These are phyloP conservation scores for Pimephales promelas DNA, from an alignment of 2,113 vertebrate species.

Conservation along the genomic window DNA sequence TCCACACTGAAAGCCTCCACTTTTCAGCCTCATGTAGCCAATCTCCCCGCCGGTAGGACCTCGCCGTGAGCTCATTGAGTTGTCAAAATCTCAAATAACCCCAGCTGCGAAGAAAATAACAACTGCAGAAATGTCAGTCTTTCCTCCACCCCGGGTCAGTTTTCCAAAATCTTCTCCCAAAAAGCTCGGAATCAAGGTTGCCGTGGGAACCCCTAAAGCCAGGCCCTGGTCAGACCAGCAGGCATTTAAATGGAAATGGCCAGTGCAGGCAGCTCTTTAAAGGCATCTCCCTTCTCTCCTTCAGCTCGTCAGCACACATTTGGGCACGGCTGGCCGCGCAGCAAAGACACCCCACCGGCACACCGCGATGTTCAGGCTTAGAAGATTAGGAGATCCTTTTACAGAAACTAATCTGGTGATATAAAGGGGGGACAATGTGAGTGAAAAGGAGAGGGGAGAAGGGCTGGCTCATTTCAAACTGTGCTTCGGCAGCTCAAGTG, in stretches of 20 bases:
- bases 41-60: slow-evolving; percentile 34
- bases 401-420: slow-evolving; percentile 75
- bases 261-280: slow-evolving; percentile 38
- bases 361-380: slow-evolving; percentile 70
- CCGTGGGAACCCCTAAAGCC: slow-evolving; percentile 56
- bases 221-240: slow-evolving; percentile 26
- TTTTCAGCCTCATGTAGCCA: slow-evolving; percentile 48
- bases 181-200: slow-evolving; percentile 46
- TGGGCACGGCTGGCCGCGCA: slow-evolving; percentile 70
- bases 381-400: slow-evolving; percentile 77
- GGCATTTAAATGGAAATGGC: slow-evolving; percentile 61
- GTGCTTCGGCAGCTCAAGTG: slow-evolving; percentile 38
- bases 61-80: slow-evolving; percentile 59
- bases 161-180: slow-evolving; percentile 2
- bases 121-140: slow-evolving; percentile 36
- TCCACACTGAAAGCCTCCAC: slow-evolving; percentile 41
- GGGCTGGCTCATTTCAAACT: slow-evolving; percentile 67
- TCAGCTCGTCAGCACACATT: slow-evolving; percentile 66
- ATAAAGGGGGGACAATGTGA: slow-evolving; percentile 69
- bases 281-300: slow-evolving; percentile 39
- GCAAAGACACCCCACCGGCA: slow-evolving; percentile 75
- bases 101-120: slow-evolving; percentile 47
- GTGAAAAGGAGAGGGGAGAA: slow-evolving; percentile 52
- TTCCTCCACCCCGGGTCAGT: slow-evolving; percentile 21
- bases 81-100: slow-evolving; percentile 53